Conservation (phyloP, 2,888 invertebrate genomes). For the Cephus nigrinus region DNA sequence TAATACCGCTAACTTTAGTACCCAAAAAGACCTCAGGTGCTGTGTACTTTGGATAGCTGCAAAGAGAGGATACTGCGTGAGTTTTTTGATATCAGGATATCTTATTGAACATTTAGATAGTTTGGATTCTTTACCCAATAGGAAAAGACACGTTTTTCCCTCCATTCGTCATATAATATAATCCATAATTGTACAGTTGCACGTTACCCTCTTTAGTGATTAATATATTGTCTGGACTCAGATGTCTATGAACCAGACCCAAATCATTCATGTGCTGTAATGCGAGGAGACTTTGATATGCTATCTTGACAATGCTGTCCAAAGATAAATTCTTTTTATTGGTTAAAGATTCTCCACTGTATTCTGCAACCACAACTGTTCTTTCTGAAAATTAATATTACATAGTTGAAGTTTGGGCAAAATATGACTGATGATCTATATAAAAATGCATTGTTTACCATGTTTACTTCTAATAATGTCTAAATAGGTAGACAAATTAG, state of each 20-base stretch:
- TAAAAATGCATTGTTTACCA: conserved; percentile 71
- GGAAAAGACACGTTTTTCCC: conserved; percentile 93
- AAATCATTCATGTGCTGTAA: conserved; percentile 79
- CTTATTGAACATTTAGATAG: not conserved
- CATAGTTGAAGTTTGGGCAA: not conserved
- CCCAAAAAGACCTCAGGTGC: conserved; percentile 85
- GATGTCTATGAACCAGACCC: conserved; percentile 81
- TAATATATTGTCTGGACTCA: conserved; percentile 86
- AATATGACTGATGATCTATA: not conserved
- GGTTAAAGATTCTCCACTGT: conserved; percentile 76
- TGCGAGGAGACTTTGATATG: conserved; percentile 79
- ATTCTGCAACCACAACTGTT: conserved; percentile 86
- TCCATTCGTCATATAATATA: conserved; percentile 89
- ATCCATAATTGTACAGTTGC: conserved; percentile 93
- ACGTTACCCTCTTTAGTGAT: conserved; percentile 78
- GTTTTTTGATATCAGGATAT: not conserved
- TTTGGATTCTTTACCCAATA: conserved; percentile 73
- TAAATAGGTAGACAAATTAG: conserved; percentile 87
- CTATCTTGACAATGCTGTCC: conserved; percentile 73
- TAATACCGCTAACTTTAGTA: conserved; percentile 74
- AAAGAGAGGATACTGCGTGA: conserved; percentile 42
- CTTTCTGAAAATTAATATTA: conserved; percentile 71
- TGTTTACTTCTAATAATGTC: conserved; percentile 94
- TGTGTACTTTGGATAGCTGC: conserved; percentile 80
- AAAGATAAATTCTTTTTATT: conserved; percentile 67